Base-by-base conservation (phyloP, 2,888 invertebrate species). In the Tolmerus cingulatus region DNA sequence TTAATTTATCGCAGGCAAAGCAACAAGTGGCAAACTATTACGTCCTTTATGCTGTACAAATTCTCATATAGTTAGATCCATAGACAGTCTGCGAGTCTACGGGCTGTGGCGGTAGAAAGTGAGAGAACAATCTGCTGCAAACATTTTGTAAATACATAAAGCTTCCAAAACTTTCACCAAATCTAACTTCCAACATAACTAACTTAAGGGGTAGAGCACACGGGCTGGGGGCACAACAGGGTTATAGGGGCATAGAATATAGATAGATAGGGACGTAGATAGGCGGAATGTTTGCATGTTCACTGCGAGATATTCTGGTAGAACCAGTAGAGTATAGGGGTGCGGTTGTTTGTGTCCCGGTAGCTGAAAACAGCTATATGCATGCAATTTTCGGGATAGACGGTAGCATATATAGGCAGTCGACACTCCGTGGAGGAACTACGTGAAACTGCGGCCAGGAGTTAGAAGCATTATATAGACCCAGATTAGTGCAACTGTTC, bases 11-110 rank as follows among this genome's bases (percentile, higher is more conserved):
- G 74, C 76, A 46, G 46, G 74, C 46, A 85, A 51, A 87, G 88
- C 91, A 90, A 91, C 90, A 90, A 91, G 91, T 91, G 91, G 91
- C 89, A 90, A 90, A 90, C 90, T 90, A 90, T 90, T 89, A 51
- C 86, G 55, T 84, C 66, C 84, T 84, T 84, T 84, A 84, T 37
- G 4, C 14, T n/a, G 27, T 74, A 66, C 40, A 84, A 66, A 74
- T 34, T 34, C 77, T 37, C 79, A 37, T 78, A 76, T 46, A 88
- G 87, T 81, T 84, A 77, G 86, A 57, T 79, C 34, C 85, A 84
- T 84, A 46, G 43, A 66, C 8, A 79, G 81, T 84, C 87, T 66
- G 37, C 66, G 66, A 85, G 77, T 46, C 87, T 85, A 66, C 19
- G 23, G 27, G 43, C 66, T 66, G 87, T 27, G 87, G 86, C 86